Evolutionary conservation across 2,888 invertebrate genomes (phyloP), one percentile per base, ranked within the genome.

Genomic region (Aphidoletes aphidimyza): DNA sequence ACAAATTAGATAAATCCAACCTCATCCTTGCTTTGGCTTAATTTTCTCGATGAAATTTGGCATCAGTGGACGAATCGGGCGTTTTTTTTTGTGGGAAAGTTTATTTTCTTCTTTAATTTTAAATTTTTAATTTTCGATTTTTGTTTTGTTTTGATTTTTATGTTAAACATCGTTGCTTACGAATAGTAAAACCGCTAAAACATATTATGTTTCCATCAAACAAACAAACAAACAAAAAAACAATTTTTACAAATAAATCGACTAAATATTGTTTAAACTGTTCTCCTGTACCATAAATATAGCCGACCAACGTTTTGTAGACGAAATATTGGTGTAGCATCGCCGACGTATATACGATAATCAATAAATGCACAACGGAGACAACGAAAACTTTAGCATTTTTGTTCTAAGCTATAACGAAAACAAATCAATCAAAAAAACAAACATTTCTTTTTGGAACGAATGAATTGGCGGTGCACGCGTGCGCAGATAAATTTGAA

Each of bases 291-390:
- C 54, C 54, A 22, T n/a, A 26, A 54, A 37, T 83, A 85, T 88
- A 90, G 90, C 88, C 89, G 90, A 86, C 90, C 90, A 88, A 89
- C 89, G 87, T 90, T 90, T 89, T 90, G 90, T 89, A 90, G 89
- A 88, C 89, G 90, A 87, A 89, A 89, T 87, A 89, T 89, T 87
- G 89, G 90, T 87, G 87, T 89, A 85, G 88, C 90, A 86, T 89
- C 90, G 87, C 87, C 89, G 87, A 87, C 89, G 87, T 54, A 36
- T n/a, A 59, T 69, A 11, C 89, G 89, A 88, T 90, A 90, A 37
- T 37, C 78, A 78, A 36, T 83, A 42, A 42, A n/a, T n/a, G 42
- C 45, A 69, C 22, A 34, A 69, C 30, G 42, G 45, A 49, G 49
- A 81, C 47, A 81, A 39, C 83, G 47, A 45, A 49, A 85, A 83